A percentile compares a stretch with the other conserved stretches of the same genome.
These are phyloP conservation scores for Luscinia megarhynchos DNA, from an alignment of 2,797 vertebrate species.

Conservation along the genomic window DNA sequence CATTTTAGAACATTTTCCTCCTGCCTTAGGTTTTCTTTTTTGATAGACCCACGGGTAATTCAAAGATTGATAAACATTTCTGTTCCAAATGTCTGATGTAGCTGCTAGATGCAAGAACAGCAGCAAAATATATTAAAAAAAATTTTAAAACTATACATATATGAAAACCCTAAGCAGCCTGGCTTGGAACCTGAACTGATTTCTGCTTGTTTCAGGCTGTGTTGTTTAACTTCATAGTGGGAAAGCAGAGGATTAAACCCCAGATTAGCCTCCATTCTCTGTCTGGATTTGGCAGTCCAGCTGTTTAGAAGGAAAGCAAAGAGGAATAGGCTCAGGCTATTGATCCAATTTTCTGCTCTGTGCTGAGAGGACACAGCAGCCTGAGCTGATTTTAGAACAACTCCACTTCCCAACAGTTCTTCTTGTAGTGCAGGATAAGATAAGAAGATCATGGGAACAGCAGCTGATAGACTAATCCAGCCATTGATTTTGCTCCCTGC, in stretches of 20 bases:
- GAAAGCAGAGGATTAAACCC: constrained; percentile 1
- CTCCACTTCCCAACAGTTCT: background rate
- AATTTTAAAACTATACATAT: background rate
- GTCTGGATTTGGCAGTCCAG: constrained; percentile 18
- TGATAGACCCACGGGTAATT: background rate
- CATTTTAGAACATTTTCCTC: background rate
- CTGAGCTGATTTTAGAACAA: background rate
- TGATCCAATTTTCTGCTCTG: constrained; percentile 17
- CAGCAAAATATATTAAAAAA: background rate
- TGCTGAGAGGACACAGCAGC: background rate
- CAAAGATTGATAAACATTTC: background rate
- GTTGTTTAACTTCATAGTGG: constrained; percentile 4
- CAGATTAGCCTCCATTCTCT: background rate
- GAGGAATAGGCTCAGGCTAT: background rate
- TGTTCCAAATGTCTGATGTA: background rate
- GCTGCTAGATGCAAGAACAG: background rate
- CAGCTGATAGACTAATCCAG: constrained; percentile 58
- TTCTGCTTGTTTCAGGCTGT: background rate
- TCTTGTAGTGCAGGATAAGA: background rate
- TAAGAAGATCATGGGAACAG: constrained; percentile 21
- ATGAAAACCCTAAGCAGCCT: background rate
- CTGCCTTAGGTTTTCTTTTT: background rate
- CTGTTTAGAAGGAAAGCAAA: constrained; percentile 27
- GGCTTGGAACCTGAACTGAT: background rate
- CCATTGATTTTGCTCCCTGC: constrained; percentile 64